These are phyloP conservation scores for Sweltsa coloradensis DNA, from an alignment of 1,140 invertebrate genomes.

Conservation along the genomic window DNA sequence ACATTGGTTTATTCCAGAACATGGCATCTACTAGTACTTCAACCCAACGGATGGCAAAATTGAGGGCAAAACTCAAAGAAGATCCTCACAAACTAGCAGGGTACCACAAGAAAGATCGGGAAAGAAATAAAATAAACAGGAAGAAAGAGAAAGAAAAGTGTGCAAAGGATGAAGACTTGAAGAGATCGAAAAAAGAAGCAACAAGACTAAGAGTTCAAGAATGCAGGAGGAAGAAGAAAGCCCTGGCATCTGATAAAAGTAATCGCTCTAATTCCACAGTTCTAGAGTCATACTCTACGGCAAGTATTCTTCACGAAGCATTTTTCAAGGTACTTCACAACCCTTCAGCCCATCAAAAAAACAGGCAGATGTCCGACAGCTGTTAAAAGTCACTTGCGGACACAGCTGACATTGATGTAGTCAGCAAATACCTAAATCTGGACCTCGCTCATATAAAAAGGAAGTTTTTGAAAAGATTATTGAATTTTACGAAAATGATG, in stretches of 20 bases:
- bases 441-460: slow-evolving; percentile 2
- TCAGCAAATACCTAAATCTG: not conserved
- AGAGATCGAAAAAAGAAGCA: not conserved
- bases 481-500: not conserved
- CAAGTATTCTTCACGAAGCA: slow-evolving; percentile 2
- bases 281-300: not conserved
- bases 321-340: not conserved
- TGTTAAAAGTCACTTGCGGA: not conserved
- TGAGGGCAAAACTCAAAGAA: slow-evolving; percentile 3
- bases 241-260: not conserved
- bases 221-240: not conserved
- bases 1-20: not conserved
- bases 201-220: slow-evolving; percentile 1
- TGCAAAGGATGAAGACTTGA: not conserved
- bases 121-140: not conserved
- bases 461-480: not conserved
- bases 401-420: not conserved
- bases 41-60: slow-evolving; percentile 2
- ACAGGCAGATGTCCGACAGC: not conserved
- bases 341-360: slow-evolving; percentile 1
- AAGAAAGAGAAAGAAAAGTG: slow-evolving; percentile 1
- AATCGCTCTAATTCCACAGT: not conserved
- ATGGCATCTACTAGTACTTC: not conserved
- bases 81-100: not conserved
- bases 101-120: not conserved